Base-by-base conservation (phyloP, 2,888 invertebrate species). In the Deilephila porcellus region DNA sequence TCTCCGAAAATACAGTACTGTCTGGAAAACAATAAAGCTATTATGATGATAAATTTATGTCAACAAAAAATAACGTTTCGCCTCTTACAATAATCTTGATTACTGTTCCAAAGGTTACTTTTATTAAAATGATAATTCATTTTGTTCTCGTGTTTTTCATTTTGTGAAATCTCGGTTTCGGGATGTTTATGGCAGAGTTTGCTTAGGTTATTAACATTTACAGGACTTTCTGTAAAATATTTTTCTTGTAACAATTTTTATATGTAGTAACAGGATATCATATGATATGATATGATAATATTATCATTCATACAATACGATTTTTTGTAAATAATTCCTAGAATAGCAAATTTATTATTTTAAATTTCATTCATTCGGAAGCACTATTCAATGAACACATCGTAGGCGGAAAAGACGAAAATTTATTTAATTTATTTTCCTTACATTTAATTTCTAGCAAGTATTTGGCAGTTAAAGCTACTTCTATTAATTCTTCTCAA, bases 21-120 rank as follows among this genome's bases (percentile, higher is more conserved):
- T 59, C 76, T 71, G 63, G 20, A 19, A 73, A 78, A 79, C 76
- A 80, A 80, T 76, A 76, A 82, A 77, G 76, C 78, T 60, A 76
- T 76, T 77, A 77, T 76, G 72, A 76, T 74, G 60, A 79, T 78
- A 79, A 78, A 77, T 79, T 71, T 59, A 14, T 64, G 75, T 67
- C 67, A 67, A 67, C 67, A 25, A 52, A 64, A 67, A 67, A 67
- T 52, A 25, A 29, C 25, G 45, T 52, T 52, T 67, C 2, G 8
- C 64, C 64, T 45, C 25, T 67, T 25, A 25, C 4, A 67, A 45
- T 67, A 67, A 52, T 52, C 52, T 25, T 52, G 25, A 25, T 25
- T 64, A 45, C 37, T 20, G 34, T 64, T 52, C n/a, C 37, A 67
- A 45, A 67, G 45, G 67, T 64, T 25, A 37, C 64, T 11, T 64